Evolutionary conservation across 2,888 invertebrate species (phyloP).

Genomic region (Hypolimnas misippus): DNA sequence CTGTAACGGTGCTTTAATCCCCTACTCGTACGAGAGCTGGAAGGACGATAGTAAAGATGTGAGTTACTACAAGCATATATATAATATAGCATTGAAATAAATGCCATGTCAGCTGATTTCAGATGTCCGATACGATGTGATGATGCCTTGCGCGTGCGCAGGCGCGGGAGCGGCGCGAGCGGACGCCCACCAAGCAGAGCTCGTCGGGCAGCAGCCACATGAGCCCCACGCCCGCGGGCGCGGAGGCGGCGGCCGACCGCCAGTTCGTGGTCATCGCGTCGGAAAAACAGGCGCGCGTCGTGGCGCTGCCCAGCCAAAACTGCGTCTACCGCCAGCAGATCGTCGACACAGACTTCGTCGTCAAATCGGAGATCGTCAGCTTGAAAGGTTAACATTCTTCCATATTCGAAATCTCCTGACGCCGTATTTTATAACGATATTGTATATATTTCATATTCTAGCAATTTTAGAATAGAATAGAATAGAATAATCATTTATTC

Average conservation of each 20-base stretch:
- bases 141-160: no score
- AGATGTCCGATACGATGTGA: no score
- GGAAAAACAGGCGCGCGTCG: conserved; percentile 97
- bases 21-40: conserved; percentile 96
- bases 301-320: conserved; percentile 97
- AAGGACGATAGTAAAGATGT: conserved; percentile 92
- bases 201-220: conserved; percentile 86
- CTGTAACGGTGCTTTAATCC: conserved; percentile 95
- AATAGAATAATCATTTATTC: no score
- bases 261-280: conserved; percentile 97
- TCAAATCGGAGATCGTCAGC: conserved; percentile 96
- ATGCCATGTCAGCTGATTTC: no score
- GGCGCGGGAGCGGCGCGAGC: conserved; percentile 73
- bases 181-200: conserved; percentile 86
- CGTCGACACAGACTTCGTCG: conserved; percentile 96
- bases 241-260: conserved; percentile 86
- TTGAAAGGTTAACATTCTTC: conserved; percentile 89
- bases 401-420: no score
- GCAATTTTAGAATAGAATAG: no score
- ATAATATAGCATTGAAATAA: neutral
- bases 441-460: no score
- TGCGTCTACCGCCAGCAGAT: conserved; percentile 97
- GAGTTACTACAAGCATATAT: no score
- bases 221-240: conserved; percentile 88
- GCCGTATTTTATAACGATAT: no score